Evolutionary conservation across 1,140 invertebrate species (phyloP).

Genomic region (Drosophila persimilis): DNA sequence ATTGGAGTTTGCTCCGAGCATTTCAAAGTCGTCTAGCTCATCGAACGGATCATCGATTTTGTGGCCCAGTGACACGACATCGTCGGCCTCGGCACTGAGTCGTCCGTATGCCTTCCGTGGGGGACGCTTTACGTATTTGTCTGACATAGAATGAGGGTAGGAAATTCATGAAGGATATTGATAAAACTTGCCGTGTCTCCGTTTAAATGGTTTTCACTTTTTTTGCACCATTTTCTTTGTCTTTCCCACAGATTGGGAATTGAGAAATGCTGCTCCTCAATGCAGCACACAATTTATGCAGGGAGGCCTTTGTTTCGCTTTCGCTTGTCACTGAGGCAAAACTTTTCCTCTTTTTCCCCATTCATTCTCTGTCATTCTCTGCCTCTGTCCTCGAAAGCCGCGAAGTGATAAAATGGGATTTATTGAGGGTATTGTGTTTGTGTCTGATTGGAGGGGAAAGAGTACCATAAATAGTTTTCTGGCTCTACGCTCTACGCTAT

Average conservation of each 20-base stretch:
- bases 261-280: constrained; percentile 51
- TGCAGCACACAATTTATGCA: constrained; percentile 65
- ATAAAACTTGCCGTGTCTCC: constrained; percentile 31
- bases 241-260: constrained; percentile 35
- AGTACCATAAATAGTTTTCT: constrained; percentile 59
- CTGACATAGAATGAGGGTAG: constrained; percentile 53
- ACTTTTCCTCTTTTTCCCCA: constrained; percentile 33
- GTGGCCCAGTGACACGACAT: constrained; percentile 70
- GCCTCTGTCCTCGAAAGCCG: constrained; percentile 40
- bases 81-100: constrained; percentile 78
- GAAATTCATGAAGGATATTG: constrained; percentile 54
- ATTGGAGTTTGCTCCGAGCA: constrained; percentile 64
- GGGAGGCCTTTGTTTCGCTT: constrained; percentile 51
- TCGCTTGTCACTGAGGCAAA: constrained; percentile 49
- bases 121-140: constrained; percentile 81
- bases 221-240: constrained; percentile 29
- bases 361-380: constrained; percentile 16
- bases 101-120: constrained; percentile 82
- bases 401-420: constrained; percentile 76
- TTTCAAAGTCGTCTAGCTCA: constrained; percentile 82
- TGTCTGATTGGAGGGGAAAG: constrained; percentile 24
- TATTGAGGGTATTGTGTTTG: constrained; percentile 61
- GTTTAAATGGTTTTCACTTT: constrained; percentile 19
- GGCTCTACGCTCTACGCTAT: constrained; percentile 52
- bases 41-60: constrained; percentile 83